Evolutionary conservation across 1,140 invertebrate genomes (phyloP).

Genomic region (Wasmannia auropunctata): DNA sequence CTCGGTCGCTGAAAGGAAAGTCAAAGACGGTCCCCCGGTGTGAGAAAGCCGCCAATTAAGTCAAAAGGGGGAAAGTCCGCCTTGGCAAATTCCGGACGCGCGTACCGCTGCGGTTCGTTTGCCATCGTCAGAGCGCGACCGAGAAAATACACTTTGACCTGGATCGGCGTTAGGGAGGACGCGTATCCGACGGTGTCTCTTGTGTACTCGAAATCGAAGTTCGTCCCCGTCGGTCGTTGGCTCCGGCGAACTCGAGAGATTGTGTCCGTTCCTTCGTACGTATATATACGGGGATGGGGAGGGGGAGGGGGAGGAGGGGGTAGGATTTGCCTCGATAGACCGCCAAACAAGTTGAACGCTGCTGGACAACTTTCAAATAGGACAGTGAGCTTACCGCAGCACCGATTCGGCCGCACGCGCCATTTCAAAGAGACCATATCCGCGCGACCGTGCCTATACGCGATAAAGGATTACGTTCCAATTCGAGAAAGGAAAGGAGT

Average conservation of each 20-base stretch:
- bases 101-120: slow-evolving; percentile 57
- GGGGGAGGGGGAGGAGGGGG: too few species aligned
- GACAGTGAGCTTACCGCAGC: slow-evolving; percentile 38
- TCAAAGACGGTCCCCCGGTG: slow-evolving; percentile 51
- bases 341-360: slow-evolving; percentile 49
- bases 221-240: slow-evolving; percentile 46
- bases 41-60: slow-evolving; percentile 65
- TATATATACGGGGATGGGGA: too few species aligned
- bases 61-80: slow-evolving; percentile 52
- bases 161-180: slow-evolving; percentile 45
- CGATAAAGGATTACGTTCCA: neutral
- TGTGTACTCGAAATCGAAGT: slow-evolving; percentile 56
- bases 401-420: slow-evolving; percentile 4
- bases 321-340: slow-evolving; percentile 35
- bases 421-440: slow-evolving; percentile 13
- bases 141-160: slow-evolving; percentile 61
- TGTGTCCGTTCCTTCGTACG: slow-evolving; percentile 44
- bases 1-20: slow-evolving; percentile 37
- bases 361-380: slow-evolving; percentile 52
- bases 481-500: neutral
- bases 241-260: slow-evolving; percentile 36
- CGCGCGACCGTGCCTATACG: neutral
- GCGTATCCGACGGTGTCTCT: slow-evolving; percentile 50
- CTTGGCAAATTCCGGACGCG: slow-evolving; percentile 47
- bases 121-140: slow-evolving; percentile 36